Conservation (phyloP, 2,797 vertebrate genomes). For the Pampus argenteus region DNA sequence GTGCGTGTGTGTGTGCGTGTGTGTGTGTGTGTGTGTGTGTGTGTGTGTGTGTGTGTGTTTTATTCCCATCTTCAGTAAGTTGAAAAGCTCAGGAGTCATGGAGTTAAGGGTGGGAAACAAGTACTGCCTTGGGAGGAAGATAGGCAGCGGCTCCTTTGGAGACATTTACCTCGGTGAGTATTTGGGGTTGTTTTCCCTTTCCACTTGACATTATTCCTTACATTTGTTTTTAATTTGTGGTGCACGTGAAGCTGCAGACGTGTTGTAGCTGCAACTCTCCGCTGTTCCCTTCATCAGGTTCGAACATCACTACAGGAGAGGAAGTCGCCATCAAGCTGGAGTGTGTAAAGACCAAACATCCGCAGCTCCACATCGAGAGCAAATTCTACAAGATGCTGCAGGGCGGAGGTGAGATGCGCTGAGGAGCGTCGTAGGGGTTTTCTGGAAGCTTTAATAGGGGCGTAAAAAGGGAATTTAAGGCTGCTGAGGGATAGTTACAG, state of each 20-base stretch:
- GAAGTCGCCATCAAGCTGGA: conserved; percentile 99
- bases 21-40: conserved; percentile 32
- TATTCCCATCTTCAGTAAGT: conserved; percentile 63
- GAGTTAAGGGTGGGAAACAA: conserved; percentile 98
- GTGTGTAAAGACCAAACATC: conserved; percentile 98
- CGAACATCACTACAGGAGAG: conserved; percentile 96
- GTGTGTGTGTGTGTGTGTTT: conserved; percentile 44
- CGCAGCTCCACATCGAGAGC: conserved; percentile 99
- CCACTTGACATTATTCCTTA: neutral
- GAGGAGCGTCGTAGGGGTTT: neutral
- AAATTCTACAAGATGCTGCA: conserved; percentile 99
- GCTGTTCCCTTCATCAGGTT: conserved; percentile 82
- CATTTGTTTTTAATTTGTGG: neutral
- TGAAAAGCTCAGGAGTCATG: conserved; percentile 85
- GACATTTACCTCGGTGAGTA: conserved; percentile 97
- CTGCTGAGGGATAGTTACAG: neutral
- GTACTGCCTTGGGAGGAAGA: conserved; percentile 97
- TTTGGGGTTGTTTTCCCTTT: neutral
- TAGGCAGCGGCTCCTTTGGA: conserved; percentile 97
- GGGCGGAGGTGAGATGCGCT: conserved; percentile 90
- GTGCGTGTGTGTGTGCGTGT: conserved; percentile 34
- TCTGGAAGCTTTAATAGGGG: neutral
- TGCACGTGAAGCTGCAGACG: neutral
- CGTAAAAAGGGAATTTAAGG: no score
- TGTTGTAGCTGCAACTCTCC: neutral